phyloP scores from a whole-genome alignment of 2,113 vertebrate species.

The Plecturocebus donacophilus region DNA sequence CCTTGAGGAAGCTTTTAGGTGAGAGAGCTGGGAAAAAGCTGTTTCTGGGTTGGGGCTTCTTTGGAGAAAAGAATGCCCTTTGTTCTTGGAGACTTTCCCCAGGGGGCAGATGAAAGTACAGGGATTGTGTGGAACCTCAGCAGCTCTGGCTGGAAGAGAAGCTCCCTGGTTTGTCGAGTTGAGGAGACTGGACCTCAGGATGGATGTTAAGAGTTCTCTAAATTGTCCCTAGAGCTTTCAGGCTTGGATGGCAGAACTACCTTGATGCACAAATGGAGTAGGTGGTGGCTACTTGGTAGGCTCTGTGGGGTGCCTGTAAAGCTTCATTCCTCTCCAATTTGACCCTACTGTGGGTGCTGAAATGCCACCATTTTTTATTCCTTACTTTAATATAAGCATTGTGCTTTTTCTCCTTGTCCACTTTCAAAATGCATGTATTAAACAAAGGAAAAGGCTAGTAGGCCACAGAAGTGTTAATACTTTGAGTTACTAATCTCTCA shows the following conservation, averaged over 20 bases:
- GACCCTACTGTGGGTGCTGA: background rate
- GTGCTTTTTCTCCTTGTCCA: background rate
- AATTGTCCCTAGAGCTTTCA: background rate
- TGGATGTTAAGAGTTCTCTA: background rate
- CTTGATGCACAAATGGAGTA: background rate
- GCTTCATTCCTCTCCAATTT: background rate
- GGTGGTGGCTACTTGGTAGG: background rate
- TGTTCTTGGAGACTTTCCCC: background rate
- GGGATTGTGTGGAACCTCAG: background rate
- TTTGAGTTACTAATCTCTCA: background rate
- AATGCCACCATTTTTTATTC: background rate
- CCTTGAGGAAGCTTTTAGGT: background rate
- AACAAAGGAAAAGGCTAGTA: background rate
- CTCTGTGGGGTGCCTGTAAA: background rate
- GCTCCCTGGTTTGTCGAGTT: background rate
- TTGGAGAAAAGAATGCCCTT: background rate
- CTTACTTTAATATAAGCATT: background rate
- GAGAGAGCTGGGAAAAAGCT: background rate
- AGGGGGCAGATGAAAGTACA: background rate
- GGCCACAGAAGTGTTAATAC: background rate
- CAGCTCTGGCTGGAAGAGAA: background rate
- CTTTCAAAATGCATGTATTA: background rate
- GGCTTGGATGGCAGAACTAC: background rate
- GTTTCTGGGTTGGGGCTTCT: slow-evolving; percentile 18
- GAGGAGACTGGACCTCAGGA: background rate